Evolutionary conservation across 2,797 vertebrate genomes (phyloP), one percentile per base, ranked within the genome.

Genomic region (Meda fulgida): DNA sequence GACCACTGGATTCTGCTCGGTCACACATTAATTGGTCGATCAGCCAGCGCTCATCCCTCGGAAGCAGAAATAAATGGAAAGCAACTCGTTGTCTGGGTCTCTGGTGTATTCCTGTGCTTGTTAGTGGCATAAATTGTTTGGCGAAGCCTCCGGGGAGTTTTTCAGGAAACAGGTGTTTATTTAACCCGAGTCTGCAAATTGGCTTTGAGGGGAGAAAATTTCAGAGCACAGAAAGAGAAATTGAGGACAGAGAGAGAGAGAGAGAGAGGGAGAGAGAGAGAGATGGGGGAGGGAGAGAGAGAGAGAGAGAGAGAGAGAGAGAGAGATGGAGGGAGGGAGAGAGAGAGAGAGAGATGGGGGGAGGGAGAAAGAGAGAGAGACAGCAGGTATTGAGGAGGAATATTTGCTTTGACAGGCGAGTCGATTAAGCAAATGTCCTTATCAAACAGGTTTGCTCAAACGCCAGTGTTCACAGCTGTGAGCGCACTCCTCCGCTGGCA

Each of bases 71-170:
- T 69, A 72, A 76, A 72, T 77, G 26, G 69, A 36, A 67, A 87
- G 66, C 76, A 78, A 38, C 36, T 38, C 26, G 21, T 36, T 48
- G 21, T 34, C 21, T 70, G 53, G 40, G 60, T 86, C 89, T 87
- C 89, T 34, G 51, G 86, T 90, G 89, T 90, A 92, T 92, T 91
- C 88, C 84, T 89, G 83, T 89, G 88, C 91, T 92, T 92, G 91
- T 94, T 93, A 93, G 90, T 85, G 81, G 81, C 88, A 86, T 89
- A 89, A 93, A 93, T 91, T 90, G 91, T 90, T 82, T 92, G 81
- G 75, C 65, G 80, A 78, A 81, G 81, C 90, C 88, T 7, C 2
- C 55, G 83, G 85, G 88, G 88, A 90, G 87, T 78, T 34, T 87
- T 75, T 87, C 48, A 70, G 85, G 89, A 91, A 91, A 91, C 91